Evolutionary conservation across 92 coral and sea anemone genomes (phyloP).

Genomic region (Palythoa grandis): DNA sequence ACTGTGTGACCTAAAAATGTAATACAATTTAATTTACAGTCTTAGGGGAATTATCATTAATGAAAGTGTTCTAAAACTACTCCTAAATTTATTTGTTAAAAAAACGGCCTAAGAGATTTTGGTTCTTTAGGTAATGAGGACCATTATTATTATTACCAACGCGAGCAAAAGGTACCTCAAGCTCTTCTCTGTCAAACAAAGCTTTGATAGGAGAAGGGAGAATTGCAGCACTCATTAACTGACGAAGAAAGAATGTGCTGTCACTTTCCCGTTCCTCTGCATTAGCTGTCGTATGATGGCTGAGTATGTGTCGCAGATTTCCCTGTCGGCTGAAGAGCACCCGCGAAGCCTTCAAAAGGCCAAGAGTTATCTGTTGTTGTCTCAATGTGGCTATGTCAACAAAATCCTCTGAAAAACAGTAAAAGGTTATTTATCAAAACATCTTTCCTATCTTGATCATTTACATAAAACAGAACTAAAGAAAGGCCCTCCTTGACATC

Average conservation of each 20-base stretch:
- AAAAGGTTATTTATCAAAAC: neutral
- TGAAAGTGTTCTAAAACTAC: no score
- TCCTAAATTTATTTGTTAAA: no score
- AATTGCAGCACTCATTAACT: slow-evolving; percentile 92
- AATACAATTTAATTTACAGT: no score
- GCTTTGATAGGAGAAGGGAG: slow-evolving; percentile 96
- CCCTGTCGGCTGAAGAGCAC: slow-evolving; percentile 96
- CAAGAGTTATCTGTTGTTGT: slow-evolving; percentile 92
- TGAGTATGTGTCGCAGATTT: slow-evolving; percentile 90
- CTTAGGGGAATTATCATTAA: no score
- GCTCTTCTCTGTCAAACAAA: slow-evolving; percentile 92
- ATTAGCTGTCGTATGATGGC: slow-evolving; percentile 71
- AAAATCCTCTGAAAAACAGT: slow-evolving; percentile 56
- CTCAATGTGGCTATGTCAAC: slow-evolving; percentile 80
- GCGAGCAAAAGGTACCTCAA: slow-evolving; percentile 65
- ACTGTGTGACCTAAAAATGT: no score
- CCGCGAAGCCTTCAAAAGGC: slow-evolving; percentile 93
- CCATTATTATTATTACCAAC: no score
- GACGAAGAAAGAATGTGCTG: slow-evolving; percentile 82
- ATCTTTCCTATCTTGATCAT: neutral
- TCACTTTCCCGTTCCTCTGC: slow-evolving; percentile 44
- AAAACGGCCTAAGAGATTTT: no score
- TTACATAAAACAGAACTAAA: no score
- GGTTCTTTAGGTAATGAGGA: no score
- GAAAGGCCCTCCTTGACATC: no score